Conservation (phyloP, 1,140 invertebrate genomes). For the Anadara kagoshimensis region DNA sequence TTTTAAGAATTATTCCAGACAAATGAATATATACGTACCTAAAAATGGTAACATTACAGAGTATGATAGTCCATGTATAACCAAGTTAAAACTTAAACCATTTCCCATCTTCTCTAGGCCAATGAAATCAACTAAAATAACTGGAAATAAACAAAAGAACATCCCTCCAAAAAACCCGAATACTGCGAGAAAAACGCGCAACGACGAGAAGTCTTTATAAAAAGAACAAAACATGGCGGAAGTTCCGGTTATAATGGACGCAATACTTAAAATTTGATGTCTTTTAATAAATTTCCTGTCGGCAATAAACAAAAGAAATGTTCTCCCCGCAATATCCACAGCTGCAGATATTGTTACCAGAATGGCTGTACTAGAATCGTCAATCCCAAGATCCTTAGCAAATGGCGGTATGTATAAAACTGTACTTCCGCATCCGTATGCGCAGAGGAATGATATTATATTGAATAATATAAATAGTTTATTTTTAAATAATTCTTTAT, state of each 20-base stretch:
- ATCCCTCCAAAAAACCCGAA: constrained; percentile 26
- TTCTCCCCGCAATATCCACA: constrained; percentile 5
- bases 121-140: constrained; percentile 17
- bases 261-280: constrained; percentile 9
- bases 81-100: constrained; percentile 5
- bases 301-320: constrained; percentile 10
- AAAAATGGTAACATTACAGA: neutral
- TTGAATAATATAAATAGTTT: too few relatives aligned
- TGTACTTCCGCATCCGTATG: neutral
- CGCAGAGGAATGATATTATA: too few relatives aligned
- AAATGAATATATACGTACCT: neutral
- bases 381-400: constrained; percentile 17
- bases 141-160: constrained; percentile 10
- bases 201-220: constrained; percentile 1
- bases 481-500: too few relatives aligned
- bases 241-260: constrained; percentile 4
- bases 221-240: constrained; percentile 13
- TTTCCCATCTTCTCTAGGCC: constrained; percentile 11
- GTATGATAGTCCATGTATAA: neutral
- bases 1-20: too few relatives aligned
- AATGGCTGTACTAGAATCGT: constrained; percentile 9
- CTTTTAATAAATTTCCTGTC: constrained; percentile 21
- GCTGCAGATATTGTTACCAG: constrained; percentile 16
- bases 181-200: constrained; percentile 1
- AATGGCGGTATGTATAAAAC: constrained; percentile 31